A percentile compares a stretch with the other conserved stretches of the same genome.
Conservation (phyloP, 2,113 vertebrate species). For the Chloebia gouldiae region DNA sequence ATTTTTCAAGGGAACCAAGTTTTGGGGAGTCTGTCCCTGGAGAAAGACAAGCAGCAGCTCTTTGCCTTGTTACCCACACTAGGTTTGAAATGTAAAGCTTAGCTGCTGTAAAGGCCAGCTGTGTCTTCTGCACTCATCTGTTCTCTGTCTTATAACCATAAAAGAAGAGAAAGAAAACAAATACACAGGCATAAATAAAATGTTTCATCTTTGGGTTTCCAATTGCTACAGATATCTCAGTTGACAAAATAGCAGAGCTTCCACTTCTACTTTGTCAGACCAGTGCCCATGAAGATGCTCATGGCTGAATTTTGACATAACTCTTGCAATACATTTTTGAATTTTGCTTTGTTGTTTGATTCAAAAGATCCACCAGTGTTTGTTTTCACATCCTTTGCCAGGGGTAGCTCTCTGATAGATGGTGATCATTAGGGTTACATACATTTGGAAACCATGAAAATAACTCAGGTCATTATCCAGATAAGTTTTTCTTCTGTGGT, state of each 20-base stretch:
- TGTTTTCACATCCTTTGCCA: not conserved
- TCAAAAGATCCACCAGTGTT: not conserved
- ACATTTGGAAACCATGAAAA: conserved; percentile 24
- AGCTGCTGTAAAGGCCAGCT: not conserved
- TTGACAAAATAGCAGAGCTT: conserved; percentile 5
- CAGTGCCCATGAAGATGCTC: not conserved
- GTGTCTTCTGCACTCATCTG: not conserved
- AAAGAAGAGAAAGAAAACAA: not conserved
- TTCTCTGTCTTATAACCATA: not conserved
- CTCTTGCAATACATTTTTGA: conserved; percentile 1
- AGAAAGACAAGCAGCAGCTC: not conserved
- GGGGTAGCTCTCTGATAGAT: not conserved
- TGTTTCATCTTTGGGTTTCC: not conserved
- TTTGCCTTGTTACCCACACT: not conserved
- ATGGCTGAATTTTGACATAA: not conserved
- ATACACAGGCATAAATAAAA: not conserved
- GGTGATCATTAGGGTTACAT: not conserved
- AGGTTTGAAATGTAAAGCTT: not conserved
- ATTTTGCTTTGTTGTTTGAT: not conserved
- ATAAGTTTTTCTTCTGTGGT: not conserved
- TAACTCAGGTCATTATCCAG: conserved; percentile 28
- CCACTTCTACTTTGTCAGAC: not conserved
- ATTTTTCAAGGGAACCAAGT: not conserved
- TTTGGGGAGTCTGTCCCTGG: not conserved
- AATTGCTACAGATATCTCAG: not conserved